These are phyloP conservation scores for Lutraria rhynchaena DNA, from an alignment of 1,140 invertebrate species.

Conservation along the genomic window DNA sequence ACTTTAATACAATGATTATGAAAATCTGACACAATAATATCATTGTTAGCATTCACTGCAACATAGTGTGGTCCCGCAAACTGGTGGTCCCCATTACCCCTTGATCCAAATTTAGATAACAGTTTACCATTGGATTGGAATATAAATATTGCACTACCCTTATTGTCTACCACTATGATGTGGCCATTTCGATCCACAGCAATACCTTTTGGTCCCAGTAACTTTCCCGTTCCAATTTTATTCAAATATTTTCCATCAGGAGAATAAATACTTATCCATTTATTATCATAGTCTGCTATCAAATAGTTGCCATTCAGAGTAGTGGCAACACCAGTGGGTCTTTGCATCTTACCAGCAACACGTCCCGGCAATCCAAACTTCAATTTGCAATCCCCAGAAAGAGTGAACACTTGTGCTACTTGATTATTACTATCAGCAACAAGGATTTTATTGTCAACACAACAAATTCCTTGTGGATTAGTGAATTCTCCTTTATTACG, in stretches of 20 bases:
- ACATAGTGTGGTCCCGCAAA: constrained; percentile 86
- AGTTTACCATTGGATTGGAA: constrained; percentile 84
- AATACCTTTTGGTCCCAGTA: constrained; percentile 85
- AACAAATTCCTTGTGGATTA: constrained; percentile 85
- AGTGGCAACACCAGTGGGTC: constrained; percentile 84
- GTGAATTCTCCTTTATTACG: constrained; percentile 85
- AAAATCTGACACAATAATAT: constrained; percentile 85
- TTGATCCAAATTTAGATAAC: constrained; percentile 80
- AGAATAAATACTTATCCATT: constrained; percentile 85
- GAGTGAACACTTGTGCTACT: constrained; percentile 83
- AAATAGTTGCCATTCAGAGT: constrained; percentile 84
- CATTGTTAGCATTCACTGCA: constrained; percentile 83
- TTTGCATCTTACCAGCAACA: constrained; percentile 84
- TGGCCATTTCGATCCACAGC: constrained; percentile 84
- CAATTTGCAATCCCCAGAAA: constrained; percentile 78
- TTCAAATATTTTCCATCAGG: constrained; percentile 85
- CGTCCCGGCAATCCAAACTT: constrained; percentile 84
- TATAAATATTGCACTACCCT: constrained; percentile 84
- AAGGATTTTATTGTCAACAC: constrained; percentile 82
- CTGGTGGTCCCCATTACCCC: constrained; percentile 82
- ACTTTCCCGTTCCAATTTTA: constrained; percentile 84
- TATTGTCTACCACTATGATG: constrained; percentile 86
- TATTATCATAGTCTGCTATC: constrained; percentile 86
- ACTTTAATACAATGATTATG: constrained; percentile 86
- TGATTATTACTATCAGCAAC: constrained; percentile 86